Base-by-base conservation (phyloP, 2,888 invertebrate species). In the Pristionchus exspectatus region DNA sequence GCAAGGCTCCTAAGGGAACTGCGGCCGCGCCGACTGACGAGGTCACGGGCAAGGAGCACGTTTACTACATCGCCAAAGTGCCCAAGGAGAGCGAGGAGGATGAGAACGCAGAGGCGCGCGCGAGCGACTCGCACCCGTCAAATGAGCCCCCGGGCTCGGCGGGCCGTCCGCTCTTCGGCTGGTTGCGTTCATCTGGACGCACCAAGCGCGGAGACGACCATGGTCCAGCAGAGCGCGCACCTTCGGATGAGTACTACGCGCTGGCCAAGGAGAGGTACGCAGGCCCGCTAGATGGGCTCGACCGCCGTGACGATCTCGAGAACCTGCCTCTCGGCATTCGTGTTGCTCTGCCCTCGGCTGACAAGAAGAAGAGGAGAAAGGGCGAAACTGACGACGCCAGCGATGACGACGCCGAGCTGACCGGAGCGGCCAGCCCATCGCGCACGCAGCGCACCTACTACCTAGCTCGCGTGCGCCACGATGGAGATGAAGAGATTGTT, bases 301-400 rank as follows among this genome's bases (percentile, higher is more conserved):
- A 85, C 50, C 85, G 85, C 59, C 85, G 85, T 63, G 63, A 85
- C 63, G 85, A 85, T 63, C 33, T 85, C 33, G 85, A 85, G 85
- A 85, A 85, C 38, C 85, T 85, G 59, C 85, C 85, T 59, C 85
- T 85, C 18, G 56, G 56, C 56, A 54, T 84, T 27, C 50, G 84
- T 84, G 84, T 84, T 30, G 56, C 50, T 56, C 84, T 54, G 18
- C 84, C 84, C 27, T 66, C 66, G 66, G 50, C 84, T 16, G 54
- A 50, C 27, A 56, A 84, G 50, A 27, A 50, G 84, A 54, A 84
- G 50, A n/a, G 14, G 56, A 27, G 33, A 16, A 30, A 50, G 27
- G 84, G 16, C 14, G 84, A 27, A 27, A 30, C 27, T 1, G 84
- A 30, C 27, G 84, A 27, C 24, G 56, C 30, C 24, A 56, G 84